Evolutionary conservation across 2,797 vertebrate species (phyloP), one percentile per base, ranked within the genome.

Genomic region (Gallinago solitaria): DNA sequence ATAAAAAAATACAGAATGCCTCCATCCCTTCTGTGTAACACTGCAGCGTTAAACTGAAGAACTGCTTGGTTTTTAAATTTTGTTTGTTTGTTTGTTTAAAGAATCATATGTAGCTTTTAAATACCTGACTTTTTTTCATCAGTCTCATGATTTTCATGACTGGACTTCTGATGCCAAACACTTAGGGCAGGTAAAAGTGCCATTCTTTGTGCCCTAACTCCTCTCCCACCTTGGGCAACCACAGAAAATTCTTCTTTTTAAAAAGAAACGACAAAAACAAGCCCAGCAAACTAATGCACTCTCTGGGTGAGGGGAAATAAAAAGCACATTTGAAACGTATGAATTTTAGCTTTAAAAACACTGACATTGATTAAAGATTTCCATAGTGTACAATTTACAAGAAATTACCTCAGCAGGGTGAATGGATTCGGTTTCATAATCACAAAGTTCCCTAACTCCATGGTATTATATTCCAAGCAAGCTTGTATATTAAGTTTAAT

Each of bases 321-420:
- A 89, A 95, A 84, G 67, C 54, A 91, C 41, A 89, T 91, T 96
- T 94, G 82, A 97, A 95, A 93, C 1, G 6, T 88, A 95, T 53
- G 69, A 96, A 95, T 90, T 92, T 83, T 95, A 91, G 83, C 87
- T 96, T 93, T 97, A 93, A 96, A 97, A 97, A 96, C 77, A 96
- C 9, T 85, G 86, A 93, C 83, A 87, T 48, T 96, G 92, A 97
- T 96, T 94, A 95, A 92, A 68, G 73, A 95, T 95, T 97, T 96
- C 96, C 95, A 93, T 39, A 94, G 92, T 78, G 92, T 96, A 90
- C 90, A 90, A 96, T 97, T 98, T 97, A 97, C 91, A 97, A 98
- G 97, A 97, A 98, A 97, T 97, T 97, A 96, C 92, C 97, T 95
- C 97, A 97, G 95, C 95, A 95, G 97, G 97, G 93, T 95, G 79